Evolutionary conservation across 2,797 vertebrate genomes (phyloP).

Genomic region (Podarcis lilfordi): DNA sequence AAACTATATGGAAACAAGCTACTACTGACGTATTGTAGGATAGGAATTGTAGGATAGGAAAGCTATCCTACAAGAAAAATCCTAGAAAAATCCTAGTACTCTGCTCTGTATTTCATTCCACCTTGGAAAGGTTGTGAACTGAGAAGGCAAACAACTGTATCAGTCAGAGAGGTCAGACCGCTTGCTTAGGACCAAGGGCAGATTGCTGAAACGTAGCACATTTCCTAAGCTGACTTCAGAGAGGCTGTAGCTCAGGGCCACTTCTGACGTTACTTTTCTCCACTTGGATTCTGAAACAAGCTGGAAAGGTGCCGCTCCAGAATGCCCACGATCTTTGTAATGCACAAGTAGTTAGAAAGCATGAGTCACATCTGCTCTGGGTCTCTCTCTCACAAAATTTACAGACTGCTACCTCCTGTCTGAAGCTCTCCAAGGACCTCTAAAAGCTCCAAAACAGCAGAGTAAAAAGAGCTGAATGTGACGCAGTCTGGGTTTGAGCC

Average conservation of each 20-base stretch:
- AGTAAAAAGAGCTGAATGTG: neutral
- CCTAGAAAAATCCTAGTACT: neutral
- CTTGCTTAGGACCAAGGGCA: constrained; percentile 4
- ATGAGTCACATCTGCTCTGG: too few relatives aligned
- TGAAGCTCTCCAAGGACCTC: neutral
- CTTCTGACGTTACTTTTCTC: neutral
- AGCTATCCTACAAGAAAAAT: neutral
- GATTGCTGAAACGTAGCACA: neutral
- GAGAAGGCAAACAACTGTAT: neutral
- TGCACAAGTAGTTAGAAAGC: neutral
- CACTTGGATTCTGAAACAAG: neutral
- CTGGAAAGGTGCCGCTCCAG: neutral
- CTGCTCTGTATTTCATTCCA: neutral
- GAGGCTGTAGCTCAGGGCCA: neutral
- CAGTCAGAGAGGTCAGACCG: neutral
- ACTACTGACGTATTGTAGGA: too few relatives aligned
- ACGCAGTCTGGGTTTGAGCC: neutral
- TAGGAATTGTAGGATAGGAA: too few relatives aligned
- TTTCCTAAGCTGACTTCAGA: neutral
- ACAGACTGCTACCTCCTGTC: neutral
- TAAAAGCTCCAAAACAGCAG: neutral
- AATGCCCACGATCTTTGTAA: neutral
- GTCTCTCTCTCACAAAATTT: neutral
- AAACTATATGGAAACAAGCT: too few relatives aligned
- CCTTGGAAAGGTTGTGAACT: neutral